Evolutionary conservation across 2,113 vertebrate genomes (phyloP).

Genomic region (Bagarius yarrelli): DNA sequence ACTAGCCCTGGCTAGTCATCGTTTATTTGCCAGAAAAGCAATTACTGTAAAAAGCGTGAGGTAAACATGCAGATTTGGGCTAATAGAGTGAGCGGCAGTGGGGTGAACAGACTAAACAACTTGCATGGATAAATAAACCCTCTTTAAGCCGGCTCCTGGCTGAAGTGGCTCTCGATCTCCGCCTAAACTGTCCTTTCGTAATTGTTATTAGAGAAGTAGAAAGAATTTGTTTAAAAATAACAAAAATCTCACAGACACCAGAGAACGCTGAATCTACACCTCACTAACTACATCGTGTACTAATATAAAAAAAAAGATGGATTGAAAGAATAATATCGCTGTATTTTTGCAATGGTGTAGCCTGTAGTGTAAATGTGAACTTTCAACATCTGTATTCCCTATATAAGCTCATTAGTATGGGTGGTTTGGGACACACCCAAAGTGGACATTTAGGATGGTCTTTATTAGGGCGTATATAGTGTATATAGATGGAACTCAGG

Average conservation of each 20-base stretch:
- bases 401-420: not conserved
- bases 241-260: not conserved
- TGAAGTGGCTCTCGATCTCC: not conserved
- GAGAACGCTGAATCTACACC: not conserved
- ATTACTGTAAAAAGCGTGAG: slow-evolving; percentile 23
- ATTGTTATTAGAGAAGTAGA: slow-evolving; percentile 13
- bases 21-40: slow-evolving; percentile 30
- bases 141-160: slow-evolving; percentile 43
- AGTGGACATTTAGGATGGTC: not conserved
- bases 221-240: slow-evolving; percentile 26
- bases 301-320: not conserved
- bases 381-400: no score
- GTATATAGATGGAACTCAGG: no score
- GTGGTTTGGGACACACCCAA: not conserved
- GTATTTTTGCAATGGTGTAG: not conserved
- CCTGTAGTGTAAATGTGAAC: not conserved
- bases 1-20: not conserved
- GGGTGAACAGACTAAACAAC: slow-evolving; percentile 56
- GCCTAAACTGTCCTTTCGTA: not conserved
- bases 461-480: not conserved
- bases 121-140: slow-evolving; percentile 52
- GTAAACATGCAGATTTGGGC: slow-evolving; percentile 39
- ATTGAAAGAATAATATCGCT: not conserved
- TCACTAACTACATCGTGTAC: not conserved
- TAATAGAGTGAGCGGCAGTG: slow-evolving; percentile 49